Conservation (phyloP, 2,888 invertebrate genomes). For the Campopleginae sp. region DNA sequence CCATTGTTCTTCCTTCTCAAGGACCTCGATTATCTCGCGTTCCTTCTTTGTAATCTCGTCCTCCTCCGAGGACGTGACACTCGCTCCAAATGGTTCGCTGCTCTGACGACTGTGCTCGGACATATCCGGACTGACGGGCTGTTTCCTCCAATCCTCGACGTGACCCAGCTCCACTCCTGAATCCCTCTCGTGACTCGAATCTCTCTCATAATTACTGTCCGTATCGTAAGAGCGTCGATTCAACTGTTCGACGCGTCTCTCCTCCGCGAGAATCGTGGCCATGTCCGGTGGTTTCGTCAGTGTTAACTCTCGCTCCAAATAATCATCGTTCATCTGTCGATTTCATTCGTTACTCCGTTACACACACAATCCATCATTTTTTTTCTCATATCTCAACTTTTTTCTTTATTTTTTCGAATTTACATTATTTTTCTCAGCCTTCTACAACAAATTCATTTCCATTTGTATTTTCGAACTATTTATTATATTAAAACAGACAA, state of each 20-base stretch:
- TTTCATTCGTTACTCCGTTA: background rate
- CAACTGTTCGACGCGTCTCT: conserved; percentile 91
- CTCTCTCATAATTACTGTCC: conserved; percentile 86
- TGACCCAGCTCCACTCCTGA: conserved; percentile 91
- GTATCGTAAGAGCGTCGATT: conserved; percentile 91
- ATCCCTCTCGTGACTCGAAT: conserved; percentile 87
- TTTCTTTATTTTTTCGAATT: background rate
- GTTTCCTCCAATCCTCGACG: conserved; percentile 83
- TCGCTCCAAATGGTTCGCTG: conserved; percentile 90
- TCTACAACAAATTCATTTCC: too few species aligned
- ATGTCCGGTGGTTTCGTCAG: conserved; percentile 92
- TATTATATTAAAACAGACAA: too few species aligned
- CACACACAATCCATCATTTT: background rate
- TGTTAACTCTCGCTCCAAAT: conserved; percentile 89
- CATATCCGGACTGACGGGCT: conserved; percentile 83
- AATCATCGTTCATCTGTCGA: conserved; percentile 87
- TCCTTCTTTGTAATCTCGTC: conserved; percentile 90
- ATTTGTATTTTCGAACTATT: too few species aligned
- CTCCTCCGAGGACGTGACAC: conserved; percentile 90
- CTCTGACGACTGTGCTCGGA: conserved; percentile 91
- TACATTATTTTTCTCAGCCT: too few species aligned
- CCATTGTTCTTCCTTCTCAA: conserved; percentile 88
- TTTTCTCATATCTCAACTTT: background rate
- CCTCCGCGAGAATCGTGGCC: conserved; percentile 92
- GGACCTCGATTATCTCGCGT: conserved; percentile 88